phyloP scores from a whole-genome alignment of 2,888 invertebrate genomes.

The Tinea semifulvella region DNA sequence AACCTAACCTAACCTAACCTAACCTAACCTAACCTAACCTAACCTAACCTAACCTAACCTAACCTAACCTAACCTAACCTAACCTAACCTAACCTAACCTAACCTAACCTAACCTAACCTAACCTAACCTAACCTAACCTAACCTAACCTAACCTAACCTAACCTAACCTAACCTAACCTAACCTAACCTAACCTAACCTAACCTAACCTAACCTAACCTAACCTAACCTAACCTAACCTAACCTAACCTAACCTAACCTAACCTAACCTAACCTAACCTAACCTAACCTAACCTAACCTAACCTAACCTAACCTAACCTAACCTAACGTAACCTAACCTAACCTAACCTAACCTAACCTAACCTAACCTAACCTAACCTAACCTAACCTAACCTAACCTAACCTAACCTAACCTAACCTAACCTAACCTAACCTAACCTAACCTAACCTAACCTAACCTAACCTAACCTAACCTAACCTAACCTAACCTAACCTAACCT shows the following conservation, averaged over 20 bases:
- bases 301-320: slow-evolving; percentile 18
- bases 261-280: slow-evolving; percentile 19
- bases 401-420: slow-evolving; percentile 20
- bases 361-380: slow-evolving; percentile 20
- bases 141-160: slow-evolving; percentile 18
- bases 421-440: slow-evolving; percentile 23
- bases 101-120: slow-evolving; percentile 17
- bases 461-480: slow-evolving; percentile 13
- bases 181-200: slow-evolving; percentile 19
- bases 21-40: slow-evolving; percentile 20
- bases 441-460: slow-evolving; percentile 19
- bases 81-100: slow-evolving; percentile 18
- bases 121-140: slow-evolving; percentile 16
- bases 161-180: slow-evolving; percentile 17
- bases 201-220: slow-evolving; percentile 16
- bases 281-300: slow-evolving; percentile 18
- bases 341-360: slow-evolving; percentile 9
- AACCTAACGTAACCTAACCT: slow-evolving; percentile 14
- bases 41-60: slow-evolving; percentile 19
- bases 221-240: slow-evolving; percentile 16
- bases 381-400: slow-evolving; percentile 19
- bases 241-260: slow-evolving; percentile 17
- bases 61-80: slow-evolving; percentile 16
- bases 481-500: slow-evolving; percentile 14
- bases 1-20: slow-evolving; percentile 18